phyloP scores from a whole-genome alignment of 2,797 vertebrate genomes.

The Notolabrus celidotus region DNA sequence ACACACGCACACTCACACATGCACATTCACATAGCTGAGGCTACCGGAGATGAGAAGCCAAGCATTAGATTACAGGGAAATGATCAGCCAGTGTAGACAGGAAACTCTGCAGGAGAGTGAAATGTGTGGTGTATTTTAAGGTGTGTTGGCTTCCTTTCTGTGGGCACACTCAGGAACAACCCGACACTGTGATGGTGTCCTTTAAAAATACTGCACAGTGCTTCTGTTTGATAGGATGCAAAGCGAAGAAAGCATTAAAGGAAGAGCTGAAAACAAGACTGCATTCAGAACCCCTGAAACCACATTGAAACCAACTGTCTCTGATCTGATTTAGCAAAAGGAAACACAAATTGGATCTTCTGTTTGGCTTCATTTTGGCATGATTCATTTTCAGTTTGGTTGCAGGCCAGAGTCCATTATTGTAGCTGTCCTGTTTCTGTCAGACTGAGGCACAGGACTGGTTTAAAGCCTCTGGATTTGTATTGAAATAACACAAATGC shows the following conservation, averaged over 20 bases:
- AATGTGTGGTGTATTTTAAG: conserved; percentile 2
- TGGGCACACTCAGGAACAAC: conserved; percentile 9
- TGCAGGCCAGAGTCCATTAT: conserved; percentile 10
- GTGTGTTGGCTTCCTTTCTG: background rate
- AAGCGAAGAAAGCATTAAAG: background rate
- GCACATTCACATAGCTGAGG: background rate
- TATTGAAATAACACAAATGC: background rate
- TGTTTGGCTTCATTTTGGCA: conserved; percentile 13
- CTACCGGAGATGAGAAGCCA: conserved; percentile 51
- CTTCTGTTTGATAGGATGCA: conserved; percentile 1
- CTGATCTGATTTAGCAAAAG: conserved; percentile 24
- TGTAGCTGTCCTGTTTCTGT: conserved; percentile 2
- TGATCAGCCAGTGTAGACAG: conserved; percentile 42
- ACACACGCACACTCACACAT: conserved; percentile 11
- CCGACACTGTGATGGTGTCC: conserved; percentile 14
- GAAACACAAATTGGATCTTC: conserved; percentile 5
- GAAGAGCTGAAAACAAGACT: conserved; percentile 1
- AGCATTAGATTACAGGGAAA: conserved; percentile 66
- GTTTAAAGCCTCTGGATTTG: background rate
- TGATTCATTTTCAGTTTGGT: conserved; percentile 19
- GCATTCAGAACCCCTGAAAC: conserved; percentile 6
- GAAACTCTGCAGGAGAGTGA: conserved; percentile 32
- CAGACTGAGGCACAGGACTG: background rate
- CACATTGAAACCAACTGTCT: conserved; percentile 13
- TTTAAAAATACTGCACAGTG: conserved; percentile 12